phyloP scores from a whole-genome alignment of 1,140 invertebrate genomes.

The Caenorhabditis briggsae region DNA sequence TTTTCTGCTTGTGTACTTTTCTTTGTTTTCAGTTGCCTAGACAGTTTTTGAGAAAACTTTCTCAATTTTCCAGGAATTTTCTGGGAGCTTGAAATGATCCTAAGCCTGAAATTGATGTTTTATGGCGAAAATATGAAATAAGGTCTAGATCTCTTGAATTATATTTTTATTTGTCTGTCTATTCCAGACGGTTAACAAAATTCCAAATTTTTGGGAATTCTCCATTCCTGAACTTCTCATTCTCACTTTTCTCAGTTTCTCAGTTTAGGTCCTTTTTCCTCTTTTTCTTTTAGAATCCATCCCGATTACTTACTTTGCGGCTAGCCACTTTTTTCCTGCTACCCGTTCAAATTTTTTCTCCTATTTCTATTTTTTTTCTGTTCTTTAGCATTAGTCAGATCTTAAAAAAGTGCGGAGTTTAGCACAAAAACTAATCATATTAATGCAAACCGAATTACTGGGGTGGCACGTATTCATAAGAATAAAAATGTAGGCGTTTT shows the following conservation, averaged over 20 bases:
- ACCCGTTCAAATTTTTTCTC: neutral
- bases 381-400: too few species aligned
- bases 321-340: neutral
- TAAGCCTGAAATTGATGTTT: neutral
- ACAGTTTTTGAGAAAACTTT: neutral
- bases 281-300: neutral
- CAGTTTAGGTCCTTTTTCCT: neutral
- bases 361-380: too few species aligned
- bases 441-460: neutral
- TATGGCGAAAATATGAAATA: neutral
- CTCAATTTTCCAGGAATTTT: neutral
- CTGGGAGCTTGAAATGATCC: too few species aligned
- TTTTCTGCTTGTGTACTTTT: neutral
- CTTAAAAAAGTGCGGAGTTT: too few species aligned
- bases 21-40: neutral
- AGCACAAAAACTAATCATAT: neutral
- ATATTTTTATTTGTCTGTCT: neutral
- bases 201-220: neutral
- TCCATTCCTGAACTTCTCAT: neutral
- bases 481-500: neutral
- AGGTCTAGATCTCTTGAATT: neutral
- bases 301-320: too few species aligned
- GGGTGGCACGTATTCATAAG: neutral
- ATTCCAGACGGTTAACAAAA: neutral
- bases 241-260: neutral